A percentile compares a stretch with the other conserved stretches of the same genome.
Conservation (phyloP, 1,140 invertebrate species). For the Bathynomus jamesi region DNA sequence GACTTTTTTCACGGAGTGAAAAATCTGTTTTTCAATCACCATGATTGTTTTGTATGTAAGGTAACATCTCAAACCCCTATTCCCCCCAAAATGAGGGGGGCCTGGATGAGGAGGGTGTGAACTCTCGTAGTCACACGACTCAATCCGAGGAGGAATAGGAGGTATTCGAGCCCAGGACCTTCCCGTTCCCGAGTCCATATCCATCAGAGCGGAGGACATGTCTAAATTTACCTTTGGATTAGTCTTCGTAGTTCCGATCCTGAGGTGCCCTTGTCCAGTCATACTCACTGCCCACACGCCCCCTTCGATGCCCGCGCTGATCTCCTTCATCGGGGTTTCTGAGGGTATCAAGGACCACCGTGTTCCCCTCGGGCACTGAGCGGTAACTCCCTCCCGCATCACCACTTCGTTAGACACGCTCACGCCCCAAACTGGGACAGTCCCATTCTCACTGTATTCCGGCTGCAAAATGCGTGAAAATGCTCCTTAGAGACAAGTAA, state of each 20-base stretch:
- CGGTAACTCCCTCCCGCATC: conserved; percentile 41
- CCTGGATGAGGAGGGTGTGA: too few species aligned
- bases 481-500: background rate
- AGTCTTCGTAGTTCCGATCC: conserved; percentile 41
- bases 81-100: too few species aligned
- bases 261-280: conserved; percentile 68
- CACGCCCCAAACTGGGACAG: conserved; percentile 43
- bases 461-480: conserved; percentile 17
- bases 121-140: too few species aligned
- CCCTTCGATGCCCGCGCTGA: conserved; percentile 52
- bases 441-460: conserved; percentile 34
- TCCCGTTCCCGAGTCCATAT: conserved; percentile 56
- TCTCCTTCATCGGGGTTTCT: conserved; percentile 63
- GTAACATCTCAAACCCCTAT: too few species aligned
- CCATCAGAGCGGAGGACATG: background rate
- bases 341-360: conserved; percentile 68
- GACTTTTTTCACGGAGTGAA: too few species aligned
- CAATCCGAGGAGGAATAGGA: too few species aligned
- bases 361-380: conserved; percentile 38
- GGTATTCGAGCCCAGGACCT: conserved; percentile 4
- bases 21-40: too few species aligned
- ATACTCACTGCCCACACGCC: conserved; percentile 76
- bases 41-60: too few species aligned
- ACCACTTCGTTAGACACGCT: conserved; percentile 43
- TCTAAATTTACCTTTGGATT: conserved; percentile 35